A percentile compares a stretch with the other conserved stretches of the same genome.
phyloP scores from a whole-genome alignment of 2,113 vertebrate genomes.

The Vulpes lagopus region DNA sequence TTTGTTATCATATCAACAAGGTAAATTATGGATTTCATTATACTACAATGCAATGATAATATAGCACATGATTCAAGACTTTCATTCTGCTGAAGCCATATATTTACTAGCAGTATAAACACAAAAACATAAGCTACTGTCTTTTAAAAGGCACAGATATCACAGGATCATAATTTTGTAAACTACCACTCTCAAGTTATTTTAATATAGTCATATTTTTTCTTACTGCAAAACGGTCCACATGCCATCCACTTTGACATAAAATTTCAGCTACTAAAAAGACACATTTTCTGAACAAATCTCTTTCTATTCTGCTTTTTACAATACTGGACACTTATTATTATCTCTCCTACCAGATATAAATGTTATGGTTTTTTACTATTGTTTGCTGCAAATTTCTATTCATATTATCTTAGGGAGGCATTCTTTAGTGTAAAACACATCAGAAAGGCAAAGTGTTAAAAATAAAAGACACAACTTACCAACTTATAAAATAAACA shows the following conservation, averaged over 20 bases:
- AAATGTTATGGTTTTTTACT: conserved; percentile 27
- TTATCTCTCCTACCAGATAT: neutral
- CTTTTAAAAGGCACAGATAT: conserved; percentile 54
- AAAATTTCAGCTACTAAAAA: conserved; percentile 38
- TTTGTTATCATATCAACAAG: conserved; percentile 64
- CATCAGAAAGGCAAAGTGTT: neutral
- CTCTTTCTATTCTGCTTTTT: conserved; percentile 7
- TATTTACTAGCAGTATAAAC: conserved; percentile 30
- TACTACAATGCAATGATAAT: conserved; percentile 18
- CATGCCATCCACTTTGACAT: neutral
- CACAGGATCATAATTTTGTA: neutral
- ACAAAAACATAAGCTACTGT: neutral
- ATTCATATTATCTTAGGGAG: neutral
- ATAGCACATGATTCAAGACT: conserved; percentile 27
- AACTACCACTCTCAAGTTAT: neutral
- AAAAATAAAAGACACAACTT: neutral
- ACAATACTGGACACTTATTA: neutral
- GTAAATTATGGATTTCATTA: conserved; percentile 68
- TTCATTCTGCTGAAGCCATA: conserved; percentile 35
- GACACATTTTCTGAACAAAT: neutral
- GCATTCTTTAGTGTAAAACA: neutral
- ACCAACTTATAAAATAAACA: neutral
- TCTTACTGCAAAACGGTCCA: conserved; percentile 33
- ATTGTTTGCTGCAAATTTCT: neutral
- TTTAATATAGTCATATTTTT: neutral